Evolutionary conservation across 1,140 invertebrate species (phyloP), one percentile per base, ranked within the genome.

Genomic region (Polypedilum pembai): DNA sequence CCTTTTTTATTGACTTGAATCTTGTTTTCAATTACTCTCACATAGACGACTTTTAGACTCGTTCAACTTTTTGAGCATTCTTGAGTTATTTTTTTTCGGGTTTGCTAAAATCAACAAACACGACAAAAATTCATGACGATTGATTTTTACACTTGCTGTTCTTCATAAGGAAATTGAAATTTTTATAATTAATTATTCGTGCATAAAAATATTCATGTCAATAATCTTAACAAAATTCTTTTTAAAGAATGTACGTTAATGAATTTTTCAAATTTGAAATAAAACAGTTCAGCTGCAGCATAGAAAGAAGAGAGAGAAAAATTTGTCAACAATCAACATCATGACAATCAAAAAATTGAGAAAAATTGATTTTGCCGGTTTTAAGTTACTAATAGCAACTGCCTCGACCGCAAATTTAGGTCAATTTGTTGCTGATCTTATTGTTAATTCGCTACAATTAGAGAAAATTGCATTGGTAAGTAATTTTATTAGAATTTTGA

Each of bases 341-440:
- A 56, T 56, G 45, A 56, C 45, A 56, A 56, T 56, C 45, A 56
- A 56, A 56, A 56, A 56, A 56, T 56, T 56, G 12, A 12, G 12
- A n/a, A 10, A 56, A n/a, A 56, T 4, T 56, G 7, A 8, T 56
- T 56, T 56, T 15, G 15, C 12, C 3, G 45, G n/a, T 10, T 56
- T 56, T 56, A 8, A 56, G 45, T 12, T 56, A 12, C 3, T 56
- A 56, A 56, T 56, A 56, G 45, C 65, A 4, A 21, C 20, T 69
- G 65, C 10, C 8, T 69, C 65, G 17, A 69, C 65, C 12, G 65
- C n/a, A 18, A 69, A 69, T 69, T n/a, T 21, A 4, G 65, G 65
- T 8, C 65, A 69, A 20, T 18, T 69, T 5, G 18, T 18, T 8
- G 65, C 65, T 10, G 65, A 69, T 69, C 7, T 69, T 8, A 8